Base-by-base conservation (phyloP, 2,797 vertebrate species). In the Holocentrus rufus region DNA sequence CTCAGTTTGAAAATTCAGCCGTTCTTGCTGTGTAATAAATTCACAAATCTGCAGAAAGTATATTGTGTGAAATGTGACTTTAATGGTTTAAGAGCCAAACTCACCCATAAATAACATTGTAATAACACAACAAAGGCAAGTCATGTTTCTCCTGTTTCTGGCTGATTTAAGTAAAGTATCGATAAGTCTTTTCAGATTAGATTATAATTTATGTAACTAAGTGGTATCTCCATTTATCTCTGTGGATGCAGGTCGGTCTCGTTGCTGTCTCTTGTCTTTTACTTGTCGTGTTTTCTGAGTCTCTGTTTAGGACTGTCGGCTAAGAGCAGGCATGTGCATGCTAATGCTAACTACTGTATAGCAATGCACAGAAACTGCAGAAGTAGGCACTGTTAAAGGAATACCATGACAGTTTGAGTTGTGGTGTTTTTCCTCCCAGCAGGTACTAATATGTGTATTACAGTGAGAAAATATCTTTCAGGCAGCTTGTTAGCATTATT, bases 271-370 rank as follows among this genome's bases (percentile, higher is more conserved):
- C 8, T 65, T 65, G 61, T 84, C 55, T 79, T 34, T 76, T 65
- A 62, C 7, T 1, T 69, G 25, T 46, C 39, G 31, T 30, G 59
- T 70, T 46, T 44, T 25, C 8, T 4, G 31, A 65, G 10, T 18
- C 49, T 42, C 42, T 57, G 6, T 34, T 49, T 31, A 69, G 9
- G 23, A 55, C 8, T 1, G 23, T 59, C 31, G 44, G 44, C 74
- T 49, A 50, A 58, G 66, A 72, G 20, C 63, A 76, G 75, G 85
- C 90, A 90, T 89, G 88, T 86, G 87, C 84, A 88, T 89, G 87
- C 22, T 62, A 53, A 84, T 63, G 62, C 46, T 65, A 25, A 58
- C 44, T 44, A 9, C 31, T 58, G 10, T 58, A n/a, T 27, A 57
- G 27, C 18, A 30, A 18, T 53, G 30, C 27, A 69, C 22, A 61